A percentile compares a stretch with the other conserved stretches of the same genome.
phyloP scores from a whole-genome alignment of 2,797 vertebrate genomes.

The Thaleichthys pacificus region DNA sequence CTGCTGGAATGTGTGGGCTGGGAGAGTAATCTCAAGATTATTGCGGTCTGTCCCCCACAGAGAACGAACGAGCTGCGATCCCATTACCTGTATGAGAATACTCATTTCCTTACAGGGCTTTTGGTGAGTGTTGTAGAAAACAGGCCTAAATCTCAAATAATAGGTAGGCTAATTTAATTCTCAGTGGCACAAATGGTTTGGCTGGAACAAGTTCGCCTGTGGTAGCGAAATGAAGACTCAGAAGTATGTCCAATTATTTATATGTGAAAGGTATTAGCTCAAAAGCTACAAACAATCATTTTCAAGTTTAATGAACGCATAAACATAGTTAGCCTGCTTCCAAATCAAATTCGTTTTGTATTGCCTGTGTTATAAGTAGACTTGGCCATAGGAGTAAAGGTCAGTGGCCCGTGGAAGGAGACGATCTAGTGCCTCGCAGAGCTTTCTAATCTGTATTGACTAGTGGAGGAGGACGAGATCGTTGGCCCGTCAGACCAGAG shows the following conservation, averaged over 20 bases:
- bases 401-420: slow-evolving; percentile 21
- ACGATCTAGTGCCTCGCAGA: background rate
- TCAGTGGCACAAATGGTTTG: too few species aligned
- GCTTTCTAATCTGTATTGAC: slow-evolving; percentile 36
- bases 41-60: slow-evolving; percentile 31
- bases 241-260: too few species aligned
- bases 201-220: too few species aligned
- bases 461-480: slow-evolving; percentile 1
- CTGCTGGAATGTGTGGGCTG: slow-evolving; percentile 15
- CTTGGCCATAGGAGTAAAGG: background rate
- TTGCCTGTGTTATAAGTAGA: too few species aligned
- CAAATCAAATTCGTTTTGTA: background rate
- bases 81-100: slow-evolving; percentile 45
- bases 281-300: too few species aligned
- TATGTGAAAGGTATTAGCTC: too few species aligned
- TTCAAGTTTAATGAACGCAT: too few species aligned
- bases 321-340: background rate
- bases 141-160: background rate
- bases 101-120: background rate
- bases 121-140: background rate
- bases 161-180: too few species aligned
- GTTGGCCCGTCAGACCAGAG: background rate
- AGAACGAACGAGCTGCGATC: slow-evolving; percentile 54
- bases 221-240: too few species aligned
- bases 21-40: slow-evolving; percentile 26